phyloP scores from a whole-genome alignment of 2,888 invertebrate genomes.

The Boloria euphrosyne region DNA sequence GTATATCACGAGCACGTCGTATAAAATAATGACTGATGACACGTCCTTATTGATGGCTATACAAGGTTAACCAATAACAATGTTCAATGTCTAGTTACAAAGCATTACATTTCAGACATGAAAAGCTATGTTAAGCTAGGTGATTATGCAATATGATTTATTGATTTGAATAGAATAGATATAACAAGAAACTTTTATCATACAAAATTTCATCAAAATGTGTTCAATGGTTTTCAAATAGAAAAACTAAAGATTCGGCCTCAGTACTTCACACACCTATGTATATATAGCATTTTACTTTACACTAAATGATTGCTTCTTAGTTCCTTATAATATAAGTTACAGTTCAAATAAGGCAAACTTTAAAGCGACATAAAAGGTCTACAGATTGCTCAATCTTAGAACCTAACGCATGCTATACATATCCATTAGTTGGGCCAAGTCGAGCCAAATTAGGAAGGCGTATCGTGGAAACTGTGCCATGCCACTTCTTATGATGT shows the following conservation, averaged over 20 bases:
- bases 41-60: constrained; percentile 5
- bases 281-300: not conserved
- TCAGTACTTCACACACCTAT: no score
- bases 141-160: no score
- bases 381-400: constrained; percentile 12
- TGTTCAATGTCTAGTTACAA: not conserved
- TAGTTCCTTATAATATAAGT: not conserved
- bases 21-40: constrained; percentile 18
- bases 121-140: not conserved
- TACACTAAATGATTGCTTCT: not conserved
- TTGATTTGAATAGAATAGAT: no score
- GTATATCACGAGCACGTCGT: not conserved
- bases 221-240: no score
- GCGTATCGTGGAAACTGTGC: constrained; percentile 67
- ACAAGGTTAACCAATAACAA: not conserved
- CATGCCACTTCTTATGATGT: constrained; percentile 57
- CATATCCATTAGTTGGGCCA: constrained; percentile 25
- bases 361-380: not conserved
- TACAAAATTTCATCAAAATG: no score
- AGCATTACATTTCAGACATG: not conserved
- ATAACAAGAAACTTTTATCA: no score
- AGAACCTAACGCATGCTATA: constrained; percentile 11
- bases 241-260: no score
- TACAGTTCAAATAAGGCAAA: not conserved
- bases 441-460: constrained; percentile 58